These are phyloP conservation scores for Acholoe squamosa DNA, from an alignment of 2,888 invertebrate species.

Conservation along the genomic window DNA sequence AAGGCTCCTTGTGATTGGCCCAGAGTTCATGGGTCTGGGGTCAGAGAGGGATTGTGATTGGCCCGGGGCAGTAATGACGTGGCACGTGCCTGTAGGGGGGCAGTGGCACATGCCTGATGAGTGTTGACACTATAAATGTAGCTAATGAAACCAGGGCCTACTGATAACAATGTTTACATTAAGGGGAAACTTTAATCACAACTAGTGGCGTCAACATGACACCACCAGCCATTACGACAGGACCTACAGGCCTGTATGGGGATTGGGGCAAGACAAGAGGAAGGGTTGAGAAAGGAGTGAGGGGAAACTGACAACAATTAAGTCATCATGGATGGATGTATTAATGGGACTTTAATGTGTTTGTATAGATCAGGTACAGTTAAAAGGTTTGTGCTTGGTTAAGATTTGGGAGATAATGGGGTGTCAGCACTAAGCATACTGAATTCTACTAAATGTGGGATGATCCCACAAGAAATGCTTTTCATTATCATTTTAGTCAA, in stretches of 20 bases:
- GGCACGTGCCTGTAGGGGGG: not conserved
- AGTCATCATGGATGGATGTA: not conserved
- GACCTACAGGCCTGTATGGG: not conserved
- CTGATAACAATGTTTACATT: slow-evolving; percentile 48
- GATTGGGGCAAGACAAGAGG: not conserved
- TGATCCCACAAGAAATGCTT: too few relatives aligned
- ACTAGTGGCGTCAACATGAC: not conserved
- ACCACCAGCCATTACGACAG: not conserved
- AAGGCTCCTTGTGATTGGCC: not conserved
- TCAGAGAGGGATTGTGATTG: too few relatives aligned
- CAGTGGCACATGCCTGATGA: not conserved
- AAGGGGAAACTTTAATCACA: not conserved
- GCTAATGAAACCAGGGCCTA: not conserved
- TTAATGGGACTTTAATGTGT: not conserved
- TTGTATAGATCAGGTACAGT: not conserved
- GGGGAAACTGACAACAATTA: not conserved
- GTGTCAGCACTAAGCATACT: too few relatives aligned
- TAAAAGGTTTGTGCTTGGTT: not conserved
- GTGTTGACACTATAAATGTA: slow-evolving; percentile 38
- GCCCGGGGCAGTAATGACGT: not conserved
- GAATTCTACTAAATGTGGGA: too few relatives aligned
- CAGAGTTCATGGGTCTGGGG: not conserved
- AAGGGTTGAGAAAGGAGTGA: not conserved
- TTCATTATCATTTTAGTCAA: too few relatives aligned
- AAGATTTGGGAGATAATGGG: too few relatives aligned